Conservation (phyloP, 2,113 vertebrate genomes). For the Boulengeromyrus knoepffleri region DNA sequence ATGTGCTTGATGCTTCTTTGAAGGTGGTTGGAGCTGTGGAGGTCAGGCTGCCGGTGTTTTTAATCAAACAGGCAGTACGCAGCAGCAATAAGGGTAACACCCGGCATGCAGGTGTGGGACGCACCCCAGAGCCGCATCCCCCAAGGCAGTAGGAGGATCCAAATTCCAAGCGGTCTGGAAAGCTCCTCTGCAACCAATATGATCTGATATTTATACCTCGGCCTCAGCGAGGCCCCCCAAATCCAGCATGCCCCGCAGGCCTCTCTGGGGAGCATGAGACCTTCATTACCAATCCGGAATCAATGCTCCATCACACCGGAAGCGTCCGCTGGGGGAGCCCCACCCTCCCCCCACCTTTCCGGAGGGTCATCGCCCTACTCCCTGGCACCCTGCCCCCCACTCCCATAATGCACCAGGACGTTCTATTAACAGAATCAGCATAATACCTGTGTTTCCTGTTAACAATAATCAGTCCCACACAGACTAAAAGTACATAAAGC, state of each 20-base stretch:
- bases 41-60: not conserved
- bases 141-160: not conserved
- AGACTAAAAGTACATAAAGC: not conserved
- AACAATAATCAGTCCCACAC: conserved; percentile 2
- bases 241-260: not conserved
- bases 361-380: not conserved
- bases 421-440: not conserved
- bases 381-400: not conserved
- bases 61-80: not conserved
- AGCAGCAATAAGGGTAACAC: not conserved
- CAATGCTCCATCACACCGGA: not conserved
- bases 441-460: conserved; percentile 18
- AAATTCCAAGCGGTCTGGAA: too few relatives aligned
- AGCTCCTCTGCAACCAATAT: not conserved
- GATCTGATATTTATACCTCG: conserved; percentile 3
- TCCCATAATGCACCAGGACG: not conserved
- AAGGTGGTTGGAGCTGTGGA: not conserved
- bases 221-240: not conserved
- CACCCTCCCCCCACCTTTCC: not conserved
- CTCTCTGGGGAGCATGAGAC: not conserved
- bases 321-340: not conserved
- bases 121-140: not conserved
- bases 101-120: not conserved
- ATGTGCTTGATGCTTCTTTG: not conserved
- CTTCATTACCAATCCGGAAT: conserved; percentile 13